Evolutionary conservation across 2,888 invertebrate species (phyloP), one percentile per base, ranked within the genome.

Genomic region (Muschampia staudingeri): DNA sequence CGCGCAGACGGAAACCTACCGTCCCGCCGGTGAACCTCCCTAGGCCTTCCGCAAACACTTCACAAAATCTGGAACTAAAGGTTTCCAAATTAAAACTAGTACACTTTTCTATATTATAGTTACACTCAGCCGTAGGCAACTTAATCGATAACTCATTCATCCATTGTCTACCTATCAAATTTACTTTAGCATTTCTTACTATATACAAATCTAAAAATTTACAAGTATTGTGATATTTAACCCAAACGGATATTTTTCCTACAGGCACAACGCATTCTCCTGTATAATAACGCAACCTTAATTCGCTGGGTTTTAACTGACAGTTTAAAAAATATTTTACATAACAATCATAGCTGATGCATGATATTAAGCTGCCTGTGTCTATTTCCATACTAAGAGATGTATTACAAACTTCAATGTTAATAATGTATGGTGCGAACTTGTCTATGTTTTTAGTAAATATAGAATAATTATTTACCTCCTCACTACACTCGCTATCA

Each of bases 161-260:
- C 86, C 86, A 86, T n/a, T 85, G 61, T 9, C 87, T 61, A 5
- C 86, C 86, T 25, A 86, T 52, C 4, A 87, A 65, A 52, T 25
- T 71, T 0, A 78, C 71, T 61, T 70, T 81, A 4, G 71, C 83
- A 9, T 56, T 14, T 0, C 71, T 5, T 25, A 83, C 61, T 14
- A 83, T 30, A 44, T 61, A 83, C 34, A 83, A 78, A 40, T 78
- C 65, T 52, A 82, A 52, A 8, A 34, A 25, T 52, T 78, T 83
- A 67, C 52, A 19, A 16, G 25, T 70, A 37, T 76, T 40, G 12
- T 75, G 69, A 81, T 81, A 83, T n/a, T 30, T 76, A 14, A 81
- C 83, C 2, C 40, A n/a, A 2, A 76, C 44, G 6, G 37, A 56
- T 2, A 78, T 83, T 52, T 71, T 76, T n/a, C 83, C 81, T 25